These are phyloP conservation scores for Drosophila mayaguana DNA, from an alignment of 2,888 invertebrate genomes.

Conservation along the genomic window DNA sequence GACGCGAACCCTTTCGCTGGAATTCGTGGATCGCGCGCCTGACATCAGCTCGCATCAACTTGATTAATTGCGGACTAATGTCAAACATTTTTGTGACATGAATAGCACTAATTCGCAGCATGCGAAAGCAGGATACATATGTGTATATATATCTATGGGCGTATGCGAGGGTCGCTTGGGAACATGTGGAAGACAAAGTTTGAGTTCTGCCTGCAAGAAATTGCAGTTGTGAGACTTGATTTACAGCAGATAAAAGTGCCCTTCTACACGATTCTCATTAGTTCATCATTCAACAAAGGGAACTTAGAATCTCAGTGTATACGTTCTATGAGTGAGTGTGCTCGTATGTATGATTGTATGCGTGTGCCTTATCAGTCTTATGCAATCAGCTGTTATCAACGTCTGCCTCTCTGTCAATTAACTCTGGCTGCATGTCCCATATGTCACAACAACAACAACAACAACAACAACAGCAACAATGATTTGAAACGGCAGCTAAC, in stretches of 20 bases:
- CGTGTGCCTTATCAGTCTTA: constrained; percentile 33
- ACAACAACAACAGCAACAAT: background rate
- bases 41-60: constrained; percentile 41
- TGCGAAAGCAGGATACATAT: background rate
- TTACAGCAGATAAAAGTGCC: background rate
- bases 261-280: background rate
- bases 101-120: constrained; percentile 26
- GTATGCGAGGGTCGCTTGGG: background rate
- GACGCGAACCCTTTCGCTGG: constrained; percentile 46
- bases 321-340: background rate
- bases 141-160: background rate
- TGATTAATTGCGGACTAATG: constrained; percentile 72
- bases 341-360: background rate
- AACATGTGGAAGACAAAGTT: background rate
- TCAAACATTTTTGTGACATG: constrained; percentile 44
- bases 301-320: too few species aligned
- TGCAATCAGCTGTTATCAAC: constrained; percentile 54
- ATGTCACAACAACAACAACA: constrained; percentile 47
- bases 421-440: constrained; percentile 57
- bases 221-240: background rate
- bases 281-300: too few species aligned
- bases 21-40: constrained; percentile 36
- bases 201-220: background rate
- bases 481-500: constrained; percentile 31
- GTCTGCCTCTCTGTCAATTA: constrained; percentile 69